phyloP scores from a whole-genome alignment of 2,888 invertebrate genomes.

The Acleris sparsana region DNA sequence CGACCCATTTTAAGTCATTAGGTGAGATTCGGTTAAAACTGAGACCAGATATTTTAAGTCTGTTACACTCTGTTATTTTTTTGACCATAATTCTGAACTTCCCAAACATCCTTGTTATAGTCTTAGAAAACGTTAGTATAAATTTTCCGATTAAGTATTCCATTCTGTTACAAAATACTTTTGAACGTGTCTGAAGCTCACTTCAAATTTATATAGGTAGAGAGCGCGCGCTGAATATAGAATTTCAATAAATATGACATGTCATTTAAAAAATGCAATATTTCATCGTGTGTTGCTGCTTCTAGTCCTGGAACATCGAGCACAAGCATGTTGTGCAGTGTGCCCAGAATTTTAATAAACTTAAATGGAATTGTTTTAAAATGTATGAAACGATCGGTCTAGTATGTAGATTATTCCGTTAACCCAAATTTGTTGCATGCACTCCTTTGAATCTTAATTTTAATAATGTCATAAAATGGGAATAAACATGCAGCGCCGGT shows the following conservation, averaged over 20 bases:
- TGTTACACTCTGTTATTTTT: too few relatives aligned
- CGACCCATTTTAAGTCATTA: too few relatives aligned
- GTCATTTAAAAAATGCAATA: conserved; percentile 17
- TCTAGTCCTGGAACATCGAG: conserved; percentile 24
- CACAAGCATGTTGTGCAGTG: conserved; percentile 30
- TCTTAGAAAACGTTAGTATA: background rate
- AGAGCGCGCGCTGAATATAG: conserved; percentile 14
- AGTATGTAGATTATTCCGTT: conserved; percentile 34
- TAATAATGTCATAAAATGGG: background rate
- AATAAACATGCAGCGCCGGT: too few relatives aligned
- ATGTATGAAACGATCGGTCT: conserved; percentile 32
- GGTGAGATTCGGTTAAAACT: too few relatives aligned
- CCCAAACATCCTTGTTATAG: too few relatives aligned
- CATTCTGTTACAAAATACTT: background rate
- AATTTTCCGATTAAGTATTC: background rate
- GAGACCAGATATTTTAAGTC: too few relatives aligned
- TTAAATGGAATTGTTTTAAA: conserved; percentile 32
- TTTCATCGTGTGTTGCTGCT: conserved; percentile 6
- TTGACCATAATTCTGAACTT: too few relatives aligned
- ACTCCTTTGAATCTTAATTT: conserved; percentile 26
- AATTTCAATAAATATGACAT: conserved; percentile 27
- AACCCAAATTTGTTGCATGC: conserved; percentile 22
- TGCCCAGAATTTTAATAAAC: conserved; percentile 32
- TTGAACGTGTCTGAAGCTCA: background rate
- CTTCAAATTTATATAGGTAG: conserved; percentile 10